Base-by-base conservation (phyloP, 2,113 vertebrate species). In the Charadrius vociferus region DNA sequence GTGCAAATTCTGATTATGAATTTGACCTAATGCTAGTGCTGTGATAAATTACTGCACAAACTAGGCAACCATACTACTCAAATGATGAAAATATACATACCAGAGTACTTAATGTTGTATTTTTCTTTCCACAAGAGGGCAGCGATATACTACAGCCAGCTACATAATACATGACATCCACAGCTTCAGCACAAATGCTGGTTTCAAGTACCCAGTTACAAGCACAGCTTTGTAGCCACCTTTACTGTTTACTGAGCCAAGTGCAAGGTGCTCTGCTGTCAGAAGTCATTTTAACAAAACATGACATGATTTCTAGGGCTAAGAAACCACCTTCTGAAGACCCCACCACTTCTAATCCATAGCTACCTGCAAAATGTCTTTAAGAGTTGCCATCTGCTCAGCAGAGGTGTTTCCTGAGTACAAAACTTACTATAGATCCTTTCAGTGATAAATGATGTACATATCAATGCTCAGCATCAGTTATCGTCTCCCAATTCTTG, bases 121-220 rank as follows among this genome's bases (percentile, higher is more conserved):
- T 34, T 37, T 5, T 7, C 30, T 74, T 73, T 58, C 96, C 95
- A 91, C 80, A 1, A 87, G 92, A 92, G 86, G 94, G 92, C 92
- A 78, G 88, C 92, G 58, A 39, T 30, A n/a, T n/a, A 20, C 45
- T 30, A 1, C 59, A 83, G 68, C 55, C 77, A 56, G n/a, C 41
- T 9, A 1, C 37, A 15, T 0, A 4, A 4, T 0, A 4, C 13
- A 5, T 3, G 2, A 17, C 53, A 75, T 2, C 61, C 6, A 1
- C 22, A 65, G 43, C 52, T 41, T 59, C 62, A 4, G 43, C 36
- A 1, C 22, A 61, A 59, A 55, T 0, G 36, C 49, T 67, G 47
- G 65, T 81, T 18, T 8, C 68, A 27, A 22, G 29, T 3, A 8
- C 1, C 39, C 83, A 41, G 13, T 9, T 16, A 2, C 2, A 2